Percentiles rank a stretch among this genome's conserved stretches.
phyloP scores from a whole-genome alignment of 2,888 invertebrate genomes.

The Lasioglossum lativentre region DNA sequence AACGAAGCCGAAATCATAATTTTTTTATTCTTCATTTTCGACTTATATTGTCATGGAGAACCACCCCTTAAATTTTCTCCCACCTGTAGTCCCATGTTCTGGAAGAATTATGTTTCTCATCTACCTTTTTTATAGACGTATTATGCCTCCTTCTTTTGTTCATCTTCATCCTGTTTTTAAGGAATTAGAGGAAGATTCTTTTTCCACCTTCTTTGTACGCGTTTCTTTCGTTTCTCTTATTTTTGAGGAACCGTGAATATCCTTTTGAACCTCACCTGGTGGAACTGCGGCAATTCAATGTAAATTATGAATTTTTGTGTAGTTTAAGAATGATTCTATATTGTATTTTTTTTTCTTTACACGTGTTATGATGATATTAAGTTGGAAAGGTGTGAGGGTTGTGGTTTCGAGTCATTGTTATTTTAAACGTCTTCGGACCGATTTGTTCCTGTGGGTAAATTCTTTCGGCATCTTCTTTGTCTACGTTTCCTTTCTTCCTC shows the following conservation, averaged over 20 bases:
- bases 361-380: background rate
- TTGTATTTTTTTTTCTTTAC: background rate
- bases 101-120: background rate
- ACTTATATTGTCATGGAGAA: no score
- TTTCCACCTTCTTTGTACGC: background rate
- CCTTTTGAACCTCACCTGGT: background rate
- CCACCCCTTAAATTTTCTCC: no score
- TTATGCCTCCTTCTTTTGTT: background rate
- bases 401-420: background rate
- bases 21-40: no score
- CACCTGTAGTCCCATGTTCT: no score
- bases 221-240: background rate
- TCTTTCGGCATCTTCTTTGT: slow-evolving; percentile 1
- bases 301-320: background rate
- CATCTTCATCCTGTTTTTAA: background rate
- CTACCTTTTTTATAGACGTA: no score
- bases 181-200: background rate
- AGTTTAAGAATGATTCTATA: background rate
- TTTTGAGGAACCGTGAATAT: background rate
- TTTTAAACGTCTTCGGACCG: background rate
- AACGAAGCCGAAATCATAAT: no score
- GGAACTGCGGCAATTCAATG: background rate
- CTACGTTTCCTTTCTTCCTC: background rate
- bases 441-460: background rate
- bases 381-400: background rate